Base-by-base conservation (phyloP, 1,140 invertebrate species). In the Drosophila hydei region DNA sequence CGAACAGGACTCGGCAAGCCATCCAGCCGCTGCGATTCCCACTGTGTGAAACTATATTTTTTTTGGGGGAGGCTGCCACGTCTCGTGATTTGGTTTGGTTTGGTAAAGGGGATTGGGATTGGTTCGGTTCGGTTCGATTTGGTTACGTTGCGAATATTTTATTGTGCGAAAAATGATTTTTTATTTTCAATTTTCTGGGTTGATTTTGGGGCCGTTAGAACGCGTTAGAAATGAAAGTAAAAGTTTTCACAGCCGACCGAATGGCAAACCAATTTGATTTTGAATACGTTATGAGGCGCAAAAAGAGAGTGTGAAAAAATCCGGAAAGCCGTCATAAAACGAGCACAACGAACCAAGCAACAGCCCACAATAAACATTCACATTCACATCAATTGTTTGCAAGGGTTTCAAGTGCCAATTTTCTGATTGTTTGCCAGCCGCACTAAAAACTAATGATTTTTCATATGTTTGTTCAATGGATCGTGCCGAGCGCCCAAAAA, bases 91-190 rank as follows among this genome's bases (percentile, higher is more conserved):
- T 60, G 52, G 51, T 38, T 43, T 7, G 43, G 43, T n/a, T n/a
- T n/a, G n/a, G n/a, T n/a, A n/a, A n/a, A n/a, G n/a, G 42, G 43
- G 14, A 45, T 45, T 33, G 38, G 59, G 33, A 30, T 63, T 38
- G 48, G 18, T 60, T 36, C 45, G 40, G 4, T 42, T 42, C 38
- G 38, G 36, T 63, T 51, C 50, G 51, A 47, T 60, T 43, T 50
- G 33, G 42, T 60, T 60, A 47, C 72, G 64, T 54, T 79, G 70
- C 78, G 56, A 68, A 81, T 88, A 90, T 83, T 90, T 90, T 90
- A 90, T 90, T 90, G 87, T 76, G 88, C 87, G 88, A 90, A 88
- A 90, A 90, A 90, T 90, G 81, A 90, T 90, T 90, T 89, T 90
- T 89, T 90, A 87, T 83, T 87, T 89, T 90, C 87, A 90, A 87